Base-by-base conservation (phyloP, 2,888 invertebrate species). In the Eustalomyia histrio region DNA sequence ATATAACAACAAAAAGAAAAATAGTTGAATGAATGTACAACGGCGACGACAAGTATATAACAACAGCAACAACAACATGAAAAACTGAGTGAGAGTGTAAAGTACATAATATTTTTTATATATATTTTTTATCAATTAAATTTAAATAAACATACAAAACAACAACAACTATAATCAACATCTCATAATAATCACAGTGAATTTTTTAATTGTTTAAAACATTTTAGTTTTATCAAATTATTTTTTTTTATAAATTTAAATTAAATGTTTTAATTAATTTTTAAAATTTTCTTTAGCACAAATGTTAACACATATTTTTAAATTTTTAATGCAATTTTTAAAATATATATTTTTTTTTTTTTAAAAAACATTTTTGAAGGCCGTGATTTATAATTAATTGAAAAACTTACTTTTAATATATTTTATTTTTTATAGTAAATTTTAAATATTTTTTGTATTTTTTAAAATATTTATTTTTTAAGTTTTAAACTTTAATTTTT, bases 71-170 rank as follows among this genome's bases (percentile, higher is more conserved):
- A 68, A 18, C 12, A 24, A 39, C 29, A 17, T 18, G 18, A 24
- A 21, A 57, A 47, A 39, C 24, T 17, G 53, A 35, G 43, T 53
- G 35, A 72, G 69, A 63, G 69, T 17, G 29, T 61, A 52, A 52
- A 67, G 29, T 47, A 55, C 33, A 57, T 57, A 60, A 58, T 53
- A 50, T 35, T 60, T 43, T 58, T 12, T 21, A 55, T 24, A 24
- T n/a, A 14, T 35, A n/a, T 33, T 76, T 76, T 78, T 78, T 78
- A 78, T 79, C 78, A 79, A 73, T 73, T 73, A 73, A 73, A 73
- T 73, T 61, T 67, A 61, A 57, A 57, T 57, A 57, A 29, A 57
- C 8, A 57, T 8, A 57, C 24, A 73, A 71, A 61, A 55, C 18
- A 39, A 67, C 53, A 72, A 72, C 33, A 72, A n/a, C n/a, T n/a